Evolutionary conservation across 2,888 invertebrate species (phyloP).

Genomic region (Pheosia gnoma): DNA sequence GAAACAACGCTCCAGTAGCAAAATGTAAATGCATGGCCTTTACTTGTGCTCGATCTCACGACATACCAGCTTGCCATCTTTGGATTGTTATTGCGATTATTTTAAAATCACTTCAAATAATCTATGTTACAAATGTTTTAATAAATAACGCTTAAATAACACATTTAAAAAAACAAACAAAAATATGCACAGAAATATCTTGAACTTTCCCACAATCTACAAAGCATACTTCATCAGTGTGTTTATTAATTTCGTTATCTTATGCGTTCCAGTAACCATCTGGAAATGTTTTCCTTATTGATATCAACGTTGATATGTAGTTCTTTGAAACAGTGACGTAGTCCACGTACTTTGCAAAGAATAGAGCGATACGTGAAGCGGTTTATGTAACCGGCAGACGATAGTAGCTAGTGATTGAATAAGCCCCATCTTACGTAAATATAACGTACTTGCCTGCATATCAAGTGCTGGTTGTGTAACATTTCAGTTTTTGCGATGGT

Average conservation of each 20-base stretch:
- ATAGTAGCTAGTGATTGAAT: conserved; percentile 71
- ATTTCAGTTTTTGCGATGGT: conserved; percentile 47
- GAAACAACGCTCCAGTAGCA: conserved; percentile 72
- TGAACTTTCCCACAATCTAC: too few species aligned
- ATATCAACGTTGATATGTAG: conserved; percentile 45
- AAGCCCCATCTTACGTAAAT: conserved; percentile 77
- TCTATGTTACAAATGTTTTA: too few species aligned
- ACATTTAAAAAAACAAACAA: too few species aligned
- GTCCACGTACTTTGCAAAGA: conserved; percentile 45
- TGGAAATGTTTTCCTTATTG: conserved; percentile 51
- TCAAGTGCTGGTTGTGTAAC: conserved; percentile 62
- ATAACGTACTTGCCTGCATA: conserved; percentile 68
- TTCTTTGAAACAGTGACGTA: conserved; percentile 48
- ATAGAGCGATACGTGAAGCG: conserved; percentile 51
- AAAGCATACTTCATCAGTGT: background rate
- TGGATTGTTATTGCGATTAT: conserved; percentile 7
- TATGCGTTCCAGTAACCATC: conserved; percentile 12
- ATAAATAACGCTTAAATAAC: too few species aligned
- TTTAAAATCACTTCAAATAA: too few species aligned
- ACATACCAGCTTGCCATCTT: conserved; percentile 24
- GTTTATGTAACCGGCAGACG: conserved; percentile 72
- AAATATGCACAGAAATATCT: too few species aligned
- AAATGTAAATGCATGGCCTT: conserved; percentile 77
- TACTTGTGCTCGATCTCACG: conserved; percentile 65
- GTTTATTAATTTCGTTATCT: background rate